These are phyloP conservation scores for Bergia sp. DNA, from an alignment of 92 coral and sea anemone genomes.

Conservation along the genomic window DNA sequence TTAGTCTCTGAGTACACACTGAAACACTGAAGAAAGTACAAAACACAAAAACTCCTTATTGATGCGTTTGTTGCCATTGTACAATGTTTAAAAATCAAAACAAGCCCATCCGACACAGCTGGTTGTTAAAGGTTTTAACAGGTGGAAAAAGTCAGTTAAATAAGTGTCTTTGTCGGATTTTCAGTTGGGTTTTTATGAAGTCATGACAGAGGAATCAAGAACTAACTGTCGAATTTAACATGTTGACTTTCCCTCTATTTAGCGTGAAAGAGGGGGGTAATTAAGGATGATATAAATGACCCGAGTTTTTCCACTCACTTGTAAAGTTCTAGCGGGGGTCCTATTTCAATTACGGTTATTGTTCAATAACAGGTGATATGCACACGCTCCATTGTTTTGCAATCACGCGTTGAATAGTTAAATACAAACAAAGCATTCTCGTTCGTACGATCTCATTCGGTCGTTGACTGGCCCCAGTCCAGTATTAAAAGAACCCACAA, in stretches of 20 bases:
- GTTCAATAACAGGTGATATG: constrained; percentile 44
- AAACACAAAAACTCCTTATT: constrained; percentile 13
- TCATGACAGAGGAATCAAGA: constrained; percentile 1
- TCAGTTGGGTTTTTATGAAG: neutral
- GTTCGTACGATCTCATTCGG: constrained; percentile 29
- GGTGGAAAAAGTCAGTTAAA: constrained; percentile 31
- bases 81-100: constrained; percentile 47
- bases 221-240: neutral
- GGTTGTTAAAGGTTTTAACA: constrained; percentile 38
- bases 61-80: constrained; percentile 37
- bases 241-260: constrained; percentile 27
- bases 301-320: constrained; percentile 27
- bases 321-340: constrained; percentile 39
- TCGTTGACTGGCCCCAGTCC: constrained; percentile 28
- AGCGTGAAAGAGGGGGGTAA: constrained; percentile 44
- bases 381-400: constrained; percentile 46
- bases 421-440: constrained; percentile 38
- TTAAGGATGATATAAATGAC: constrained; percentile 27
- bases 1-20: constrained; percentile 30
- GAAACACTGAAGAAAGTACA: constrained; percentile 15
- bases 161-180: constrained; percentile 29
- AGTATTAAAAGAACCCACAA: constrained; percentile 43
- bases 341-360: constrained; percentile 35
- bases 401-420: constrained; percentile 47
- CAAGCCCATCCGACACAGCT: constrained; percentile 46